A percentile compares a stretch with the other conserved stretches of the same genome.
These are phyloP conservation scores for Ylistrum balloti DNA, from an alignment of 1,140 invertebrate species.

Conservation along the genomic window DNA sequence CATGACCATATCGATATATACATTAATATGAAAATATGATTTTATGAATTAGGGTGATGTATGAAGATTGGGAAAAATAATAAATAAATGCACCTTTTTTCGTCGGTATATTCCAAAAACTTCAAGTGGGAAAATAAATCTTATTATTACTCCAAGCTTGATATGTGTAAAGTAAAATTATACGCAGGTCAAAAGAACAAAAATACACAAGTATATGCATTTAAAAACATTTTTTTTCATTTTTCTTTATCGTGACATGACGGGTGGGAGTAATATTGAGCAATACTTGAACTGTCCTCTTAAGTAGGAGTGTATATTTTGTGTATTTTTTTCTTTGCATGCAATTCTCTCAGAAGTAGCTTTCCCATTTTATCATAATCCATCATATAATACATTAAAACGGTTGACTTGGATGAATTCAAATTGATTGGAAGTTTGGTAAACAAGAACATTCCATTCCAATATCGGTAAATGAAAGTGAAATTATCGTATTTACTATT, in stretches of 20 bases:
- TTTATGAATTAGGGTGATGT: background rate
- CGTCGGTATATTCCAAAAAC: background rate
- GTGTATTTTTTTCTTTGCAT: background rate
- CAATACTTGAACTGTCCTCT: background rate
- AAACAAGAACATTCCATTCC: background rate
- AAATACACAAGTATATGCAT: background rate
- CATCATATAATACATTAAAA: conserved; percentile 15
- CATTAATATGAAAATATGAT: background rate
- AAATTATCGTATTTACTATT: background rate
- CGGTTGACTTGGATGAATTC: conserved; percentile 9
- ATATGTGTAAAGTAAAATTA: background rate
- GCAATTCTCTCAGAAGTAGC: conserved; percentile 7
- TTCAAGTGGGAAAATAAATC: background rate
- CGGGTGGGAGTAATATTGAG: too few relatives aligned
- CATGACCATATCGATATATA: background rate
- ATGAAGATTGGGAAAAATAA: background rate
- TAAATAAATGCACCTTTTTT: background rate
- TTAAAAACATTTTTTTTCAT: background rate
- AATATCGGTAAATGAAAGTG: background rate
- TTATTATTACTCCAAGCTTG: background rate
- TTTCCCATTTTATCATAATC: conserved; percentile 3
- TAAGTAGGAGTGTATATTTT: background rate
- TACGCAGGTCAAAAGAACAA: background rate
- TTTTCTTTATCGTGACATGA: too few relatives aligned
- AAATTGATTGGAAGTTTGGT: background rate